Percentiles rank a stretch among this genome's conserved stretches.
Conservation (phyloP, 1,140 invertebrate species). For the Cydia fagiglandana region DNA sequence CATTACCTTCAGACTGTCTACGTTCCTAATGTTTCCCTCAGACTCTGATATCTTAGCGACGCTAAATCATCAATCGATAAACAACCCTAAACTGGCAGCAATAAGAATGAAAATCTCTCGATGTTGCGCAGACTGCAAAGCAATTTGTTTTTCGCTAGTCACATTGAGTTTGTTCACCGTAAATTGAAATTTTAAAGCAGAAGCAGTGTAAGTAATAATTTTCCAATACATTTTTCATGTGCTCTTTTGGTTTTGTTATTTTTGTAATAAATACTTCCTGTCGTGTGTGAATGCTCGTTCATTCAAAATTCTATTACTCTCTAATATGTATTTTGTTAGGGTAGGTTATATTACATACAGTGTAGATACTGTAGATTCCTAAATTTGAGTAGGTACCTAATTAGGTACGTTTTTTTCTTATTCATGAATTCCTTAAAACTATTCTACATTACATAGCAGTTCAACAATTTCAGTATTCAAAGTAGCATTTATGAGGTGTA, state of each 20-base stretch:
- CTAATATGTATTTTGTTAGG: too few species aligned
- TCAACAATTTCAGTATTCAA: background rate
- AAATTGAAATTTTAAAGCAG: background rate
- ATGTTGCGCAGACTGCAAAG: background rate
- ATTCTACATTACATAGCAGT: background rate
- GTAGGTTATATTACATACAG: too few species aligned
- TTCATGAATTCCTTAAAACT: background rate
- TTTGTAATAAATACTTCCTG: background rate
- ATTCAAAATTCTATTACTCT: too few species aligned
- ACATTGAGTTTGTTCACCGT: background rate
- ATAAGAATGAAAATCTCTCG: conserved; percentile 3
- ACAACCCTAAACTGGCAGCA: background rate
- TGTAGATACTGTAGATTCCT: too few species aligned
- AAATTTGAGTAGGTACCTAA: too few species aligned
- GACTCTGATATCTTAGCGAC: background rate
- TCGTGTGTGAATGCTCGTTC: too few species aligned
- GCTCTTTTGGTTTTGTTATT: background rate
- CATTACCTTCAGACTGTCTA: conserved; percentile 22
- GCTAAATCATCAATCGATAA: background rate
- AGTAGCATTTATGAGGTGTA: background rate
- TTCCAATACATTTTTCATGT: background rate
- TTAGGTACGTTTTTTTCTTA: background rate
- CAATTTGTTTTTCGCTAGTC: background rate
- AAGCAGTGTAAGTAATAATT: background rate
- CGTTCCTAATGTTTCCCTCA: conserved; percentile 18